A percentile compares a stretch with the other conserved stretches of the same genome.
Conservation (phyloP, 2,113 vertebrate genomes). For the Ammodytes dubius region DNA sequence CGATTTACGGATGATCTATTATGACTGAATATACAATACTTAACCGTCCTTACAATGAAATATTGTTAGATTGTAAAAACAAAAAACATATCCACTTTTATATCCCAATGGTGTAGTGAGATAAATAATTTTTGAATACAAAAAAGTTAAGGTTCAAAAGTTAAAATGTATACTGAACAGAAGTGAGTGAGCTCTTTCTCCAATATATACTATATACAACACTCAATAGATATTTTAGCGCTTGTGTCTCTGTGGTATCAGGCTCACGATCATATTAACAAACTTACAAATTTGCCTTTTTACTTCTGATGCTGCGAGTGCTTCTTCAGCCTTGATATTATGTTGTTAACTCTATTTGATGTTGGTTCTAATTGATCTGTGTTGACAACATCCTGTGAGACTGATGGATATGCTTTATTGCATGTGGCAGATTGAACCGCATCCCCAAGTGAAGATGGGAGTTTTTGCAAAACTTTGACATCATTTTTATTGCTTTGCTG, state of each 20-base stretch:
- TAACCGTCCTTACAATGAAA: not conserved
- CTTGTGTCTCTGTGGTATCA: no score
- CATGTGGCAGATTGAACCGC: conserved; percentile 34
- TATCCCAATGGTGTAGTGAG: conserved; percentile 1
- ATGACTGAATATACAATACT: not conserved
- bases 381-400: not conserved
- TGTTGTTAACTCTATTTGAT: not conserved
- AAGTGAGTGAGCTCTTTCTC: no score
- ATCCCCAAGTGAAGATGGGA: not conserved
- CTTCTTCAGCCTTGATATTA: not conserved
- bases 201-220: no score
- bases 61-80: not conserved
- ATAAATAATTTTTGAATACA: not conserved
- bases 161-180: no score
- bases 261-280: no score
- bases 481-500: not conserved
- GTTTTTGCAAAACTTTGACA: not conserved
- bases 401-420: conserved; percentile 21
- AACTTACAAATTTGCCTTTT: not conserved
- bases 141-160: no score
- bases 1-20: conserved; percentile 20
- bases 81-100: not conserved
- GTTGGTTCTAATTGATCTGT: conserved; percentile 3
- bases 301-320: not conserved
- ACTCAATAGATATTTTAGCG: no score